Base-by-base conservation (phyloP, 2,888 invertebrate species). In the Spilosoma lubricipeda region DNA sequence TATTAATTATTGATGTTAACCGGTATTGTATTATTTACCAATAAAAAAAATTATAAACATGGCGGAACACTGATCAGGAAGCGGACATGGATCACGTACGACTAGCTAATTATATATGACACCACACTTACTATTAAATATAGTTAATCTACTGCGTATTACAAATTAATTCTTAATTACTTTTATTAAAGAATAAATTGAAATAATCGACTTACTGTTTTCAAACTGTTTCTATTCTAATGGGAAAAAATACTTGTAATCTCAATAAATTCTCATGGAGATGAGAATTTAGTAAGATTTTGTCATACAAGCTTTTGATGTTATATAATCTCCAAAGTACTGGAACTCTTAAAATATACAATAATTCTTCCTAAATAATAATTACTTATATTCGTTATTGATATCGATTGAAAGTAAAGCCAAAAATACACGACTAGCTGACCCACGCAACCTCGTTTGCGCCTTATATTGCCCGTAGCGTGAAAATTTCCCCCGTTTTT, bases 31-130 rank as follows among this genome's bases (percentile, higher is more conserved):
- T 1, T 70, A 64, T 1, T 36, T 71, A 68, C 11, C 3, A 65
- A 36, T 69, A 65, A 72, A 63, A 63, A 30, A 30, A 75, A 82
- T 66, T 63, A 76, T 30, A 77, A 82, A 78, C 84, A 83, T 74
- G 82, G 80, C 82, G 84, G 84, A 84, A 83, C 82, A 77, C 67
- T 45, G 67, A 75, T 45, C 67, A 82, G 83, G 83, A 83, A 83
- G 84, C 80, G 84, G 83, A 56, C 75, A 71, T 70, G 76, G 69
- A 79, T 79, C 74, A 77, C 70, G 75, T 71, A 74, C 71, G 74
- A 80, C 75, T 72, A 66, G 70, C 30, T 77, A 82, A 83, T 82
- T 77, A 77, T 81, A 75, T 83, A 68, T 74, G 73, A 67, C 74
- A 76, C 59, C 33, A 72, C 73, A 45, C 73, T 64, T 71, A 74